Evolutionary conservation across 2,888 invertebrate genomes (phyloP).

Genomic region (Noctua pronuba): DNA sequence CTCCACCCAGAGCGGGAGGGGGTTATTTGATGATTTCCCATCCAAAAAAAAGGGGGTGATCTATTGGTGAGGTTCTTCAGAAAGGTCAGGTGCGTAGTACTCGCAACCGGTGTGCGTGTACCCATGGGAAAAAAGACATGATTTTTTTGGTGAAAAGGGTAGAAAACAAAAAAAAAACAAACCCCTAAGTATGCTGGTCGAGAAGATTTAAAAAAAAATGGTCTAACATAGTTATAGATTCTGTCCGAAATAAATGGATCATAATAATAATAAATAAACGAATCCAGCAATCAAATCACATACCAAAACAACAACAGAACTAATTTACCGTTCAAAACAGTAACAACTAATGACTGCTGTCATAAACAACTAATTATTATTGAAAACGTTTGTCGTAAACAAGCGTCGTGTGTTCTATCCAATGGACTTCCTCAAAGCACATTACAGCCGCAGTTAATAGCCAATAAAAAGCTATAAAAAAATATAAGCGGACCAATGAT

Average conservation of each 20-base stretch:
- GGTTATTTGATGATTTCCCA: neutral
- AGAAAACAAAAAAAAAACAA: too few species aligned
- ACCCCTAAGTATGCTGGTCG: too few species aligned
- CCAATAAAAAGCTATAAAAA: conserved; percentile 59
- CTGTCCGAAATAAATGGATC: too few species aligned
- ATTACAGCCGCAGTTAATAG: conserved; percentile 49
- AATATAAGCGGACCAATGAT: conserved; percentile 60
- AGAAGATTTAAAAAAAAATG: too few species aligned
- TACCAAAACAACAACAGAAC: conserved; percentile 13
- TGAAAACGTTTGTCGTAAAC: conserved; percentile 41
- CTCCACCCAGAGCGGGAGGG: too few species aligned
- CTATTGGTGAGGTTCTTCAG: neutral
- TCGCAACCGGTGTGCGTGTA: neutral
- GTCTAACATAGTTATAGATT: too few species aligned
- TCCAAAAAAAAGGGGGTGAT: neutral
- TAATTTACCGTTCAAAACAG: conserved; percentile 13
- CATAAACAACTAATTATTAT: conserved; percentile 55
- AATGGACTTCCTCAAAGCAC: conserved; percentile 15
- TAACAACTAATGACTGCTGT: conserved; percentile 7
- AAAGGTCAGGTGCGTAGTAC: neutral
- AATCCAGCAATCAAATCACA: conserved; percentile 5
- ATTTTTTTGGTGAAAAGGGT: too few species aligned
- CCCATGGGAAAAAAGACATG: too few species aligned
- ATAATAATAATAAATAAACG: too few species aligned
- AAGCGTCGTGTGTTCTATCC: conserved; percentile 44